These are phyloP conservation scores for Muntiacus muntjak DNA, from an alignment of 2,113 vertebrate species.

Conservation along the genomic window DNA sequence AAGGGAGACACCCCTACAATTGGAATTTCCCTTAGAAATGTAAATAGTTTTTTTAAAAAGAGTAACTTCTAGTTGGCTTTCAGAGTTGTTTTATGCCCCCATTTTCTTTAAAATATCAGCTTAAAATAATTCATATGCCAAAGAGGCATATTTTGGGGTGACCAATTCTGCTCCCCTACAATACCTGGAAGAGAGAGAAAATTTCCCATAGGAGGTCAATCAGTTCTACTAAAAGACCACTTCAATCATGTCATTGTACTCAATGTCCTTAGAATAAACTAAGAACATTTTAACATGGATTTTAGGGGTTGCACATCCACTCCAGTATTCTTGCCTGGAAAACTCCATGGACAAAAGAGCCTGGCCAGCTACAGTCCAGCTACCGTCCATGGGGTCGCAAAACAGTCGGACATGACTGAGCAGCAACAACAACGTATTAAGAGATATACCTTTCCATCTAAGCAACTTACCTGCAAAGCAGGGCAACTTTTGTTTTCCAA, in stretches of 20 bases:
- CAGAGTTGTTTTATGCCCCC: background rate
- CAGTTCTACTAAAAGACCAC: background rate
- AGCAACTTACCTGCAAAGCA: background rate
- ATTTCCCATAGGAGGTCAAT: background rate
- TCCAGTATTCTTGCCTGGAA: background rate
- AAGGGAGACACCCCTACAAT: background rate
- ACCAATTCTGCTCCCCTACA: background rate
- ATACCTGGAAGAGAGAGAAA: background rate
- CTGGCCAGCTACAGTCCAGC: background rate
- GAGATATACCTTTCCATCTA: background rate
- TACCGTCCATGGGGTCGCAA: fast-evolving
- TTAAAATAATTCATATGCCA: background rate
- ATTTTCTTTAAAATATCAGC: background rate
- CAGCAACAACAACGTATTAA: background rate
- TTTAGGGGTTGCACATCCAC: background rate
- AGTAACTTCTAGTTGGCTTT: background rate
- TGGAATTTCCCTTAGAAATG: background rate
- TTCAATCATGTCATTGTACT: background rate
- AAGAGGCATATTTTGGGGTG: background rate
- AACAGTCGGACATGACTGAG: fast-evolving
- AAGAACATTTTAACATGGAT: background rate
- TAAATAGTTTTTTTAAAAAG: background rate
- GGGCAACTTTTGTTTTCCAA: background rate
- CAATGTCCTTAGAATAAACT: background rate
- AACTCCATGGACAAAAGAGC: background rate